Base-by-base conservation (phyloP, 1,140 invertebrate genomes). In the Sminthurides bifidus region DNA sequence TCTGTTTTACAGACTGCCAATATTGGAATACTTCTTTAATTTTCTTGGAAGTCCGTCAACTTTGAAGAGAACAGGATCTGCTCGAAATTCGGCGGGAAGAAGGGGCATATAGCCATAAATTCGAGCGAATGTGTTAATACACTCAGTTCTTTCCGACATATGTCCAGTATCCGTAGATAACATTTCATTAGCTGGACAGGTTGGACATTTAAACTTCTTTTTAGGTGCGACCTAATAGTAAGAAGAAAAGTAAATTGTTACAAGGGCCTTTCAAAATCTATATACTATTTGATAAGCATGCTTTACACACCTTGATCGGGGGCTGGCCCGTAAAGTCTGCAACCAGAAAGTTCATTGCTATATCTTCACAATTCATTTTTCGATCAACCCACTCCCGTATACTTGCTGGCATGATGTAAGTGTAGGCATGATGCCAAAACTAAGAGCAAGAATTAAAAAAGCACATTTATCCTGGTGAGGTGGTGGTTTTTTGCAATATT, bases 141-240 rank as follows among this genome's bases (percentile, higher is more conserved):
- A 98, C 41, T 87, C 82, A 0, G 91, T 92, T 26, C 93, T 74
- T 69, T 92, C 87, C 0, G 87, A 79, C 90, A 97, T 93, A 71
- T 97, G 92, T 24, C 82, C 80, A 23, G 87, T 75, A 74, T 94
- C 91, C 0, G 88, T 86, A 0, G 91, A 95, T 2, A 97, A 68
- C 87, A 92, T 93, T 73, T 93, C 90, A 0, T 82, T 91, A 68
- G 92, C 92, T 1, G 80, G 84, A 72, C 92, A 96, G 69, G 94
- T 87, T 0, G 91, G 91, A 71, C 92, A 96, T 71, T 93, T 92
- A 73, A 97, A 97, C 69, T 97, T 97, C 68, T 96, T 96, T n/a
- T 92, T 78, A 0, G 92, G 91, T 1, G 90, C 85, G n/a, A 95
- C 87, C 84, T 85, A 68, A 56, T 43, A 19, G 3, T 44, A 14